Evolutionary conservation across 2,888 invertebrate species (phyloP), one percentile per base, ranked within the genome.

Genomic region (Drosophila mercatorum): DNA sequence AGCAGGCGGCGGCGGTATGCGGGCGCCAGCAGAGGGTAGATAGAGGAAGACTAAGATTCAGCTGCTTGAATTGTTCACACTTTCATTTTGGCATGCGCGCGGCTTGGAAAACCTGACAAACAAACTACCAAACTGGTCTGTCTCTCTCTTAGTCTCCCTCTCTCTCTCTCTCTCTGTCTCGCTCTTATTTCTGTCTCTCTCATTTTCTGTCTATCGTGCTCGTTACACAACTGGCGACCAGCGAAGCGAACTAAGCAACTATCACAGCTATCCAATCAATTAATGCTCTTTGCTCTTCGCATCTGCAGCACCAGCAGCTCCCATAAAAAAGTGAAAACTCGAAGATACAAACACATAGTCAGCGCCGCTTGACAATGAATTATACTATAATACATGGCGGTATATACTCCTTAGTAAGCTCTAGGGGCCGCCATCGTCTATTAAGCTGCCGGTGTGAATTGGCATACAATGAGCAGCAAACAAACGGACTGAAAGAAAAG

Each of bases 51-150:
- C 61, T 51, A 41, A 59, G 44, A 56, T 62, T 68, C 75, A 59
- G 74, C 65, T 75, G 72, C 62, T 61, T 66, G 70, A 40, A 68
- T 82, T 77, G 80, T 88, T 83, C 88, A 88, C 88, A 85, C 84
- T 85, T 85, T 85, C 88, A 88, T 88, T 88, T 83, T 80, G 78
- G 82, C 82, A 69, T 86, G 81, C 65, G 52, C 72, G 52, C 72
- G 51, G 56, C 61, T 72, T 70, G 79, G 57, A 75, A 78, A 70
- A 78, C 56, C 59, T 70, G 59, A 70, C 75, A 67, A 75, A 75
- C 62, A 63, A 73, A 76, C 53, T 60, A 51, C 49, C 34, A 69
- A 80, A 69, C 78, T 75, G 65, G 67, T 81, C 81, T 47, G 34
- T 53, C 62, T 22, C 22, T 58, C 43, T 38, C 75, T 22, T 22